Evolutionary conservation across 2,888 invertebrate species (phyloP).

Genomic region (Eristalis arbustorum): DNA sequence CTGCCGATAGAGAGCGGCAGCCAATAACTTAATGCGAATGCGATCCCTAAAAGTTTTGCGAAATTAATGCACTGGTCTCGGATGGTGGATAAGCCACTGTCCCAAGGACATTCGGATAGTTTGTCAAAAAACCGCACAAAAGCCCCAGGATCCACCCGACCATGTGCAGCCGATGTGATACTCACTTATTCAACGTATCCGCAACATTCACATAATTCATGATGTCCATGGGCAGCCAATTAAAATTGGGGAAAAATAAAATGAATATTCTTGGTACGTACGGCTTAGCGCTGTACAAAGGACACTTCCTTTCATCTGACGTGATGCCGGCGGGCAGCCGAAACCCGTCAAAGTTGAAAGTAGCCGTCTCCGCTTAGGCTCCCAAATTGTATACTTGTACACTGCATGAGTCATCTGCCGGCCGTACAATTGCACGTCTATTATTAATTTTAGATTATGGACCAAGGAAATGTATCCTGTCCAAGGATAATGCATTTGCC

Average conservation of each 20-base stretch:
- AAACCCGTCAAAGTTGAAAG: background rate
- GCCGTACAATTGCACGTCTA: background rate
- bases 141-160: background rate
- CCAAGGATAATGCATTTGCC: background rate
- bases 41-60: background rate
- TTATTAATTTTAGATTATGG: background rate
- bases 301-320: background rate
- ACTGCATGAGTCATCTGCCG: background rate
- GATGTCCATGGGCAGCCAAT: constrained; percentile 7
- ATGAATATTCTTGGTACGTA: background rate
- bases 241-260: background rate
- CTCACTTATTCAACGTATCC: background rate
- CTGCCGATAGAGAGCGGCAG: background rate
- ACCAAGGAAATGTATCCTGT: background rate
- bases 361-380: constrained; percentile 2
- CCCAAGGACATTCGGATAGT: background rate
- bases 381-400: background rate
- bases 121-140: constrained; percentile 14
- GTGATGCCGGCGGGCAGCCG: background rate
- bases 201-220: background rate
- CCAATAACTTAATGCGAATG: constrained; percentile 1
- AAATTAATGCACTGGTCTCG: background rate
- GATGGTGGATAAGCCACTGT: background rate
- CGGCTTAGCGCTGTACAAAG: background rate
- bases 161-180: background rate